A percentile compares a stretch with the other conserved stretches of the same genome.
Conservation (phyloP, 1,140 invertebrate genomes). For the Ptiloglossa arizonensis region DNA sequence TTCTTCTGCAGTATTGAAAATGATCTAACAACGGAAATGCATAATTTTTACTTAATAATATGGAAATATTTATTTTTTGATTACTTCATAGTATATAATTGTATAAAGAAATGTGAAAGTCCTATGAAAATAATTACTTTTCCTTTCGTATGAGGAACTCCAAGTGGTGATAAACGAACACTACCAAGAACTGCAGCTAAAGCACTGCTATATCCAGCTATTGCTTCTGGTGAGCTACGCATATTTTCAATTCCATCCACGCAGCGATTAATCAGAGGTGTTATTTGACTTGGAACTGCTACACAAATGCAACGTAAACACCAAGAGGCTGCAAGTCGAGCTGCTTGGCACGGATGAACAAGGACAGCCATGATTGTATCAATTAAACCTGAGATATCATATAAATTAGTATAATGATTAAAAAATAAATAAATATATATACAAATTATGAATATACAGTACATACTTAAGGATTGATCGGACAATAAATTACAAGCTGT, state of each 20-base stretch:
- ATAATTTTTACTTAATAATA: conserved; percentile 5
- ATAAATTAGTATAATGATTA: conserved; percentile 39
- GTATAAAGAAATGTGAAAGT: no score
- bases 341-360: conserved; percentile 95
- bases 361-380: conserved; percentile 89
- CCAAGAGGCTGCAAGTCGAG: conserved; percentile 96
- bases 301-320: conserved; percentile 95
- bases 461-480: conserved; percentile 91
- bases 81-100: not conserved
- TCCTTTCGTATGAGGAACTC: conserved; percentile 97
- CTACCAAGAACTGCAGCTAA: conserved; percentile 96
- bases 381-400: conserved; percentile 77
- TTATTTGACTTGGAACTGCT: conserved; percentile 96
- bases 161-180: conserved; percentile 94
- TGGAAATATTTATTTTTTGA: not conserved
- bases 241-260: conserved; percentile 93
- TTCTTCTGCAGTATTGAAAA: conserved; percentile 98
- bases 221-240: conserved; percentile 95
- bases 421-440: not conserved
- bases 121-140: conserved; percentile 85
- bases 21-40: conserved; percentile 83
- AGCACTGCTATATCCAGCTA: conserved; percentile 96
- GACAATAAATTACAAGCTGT: conserved; percentile 93
- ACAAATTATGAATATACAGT: conserved; percentile 11
- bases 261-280: conserved; percentile 95